Evolutionary conservation across 2,113 vertebrate species (phyloP), one percentile per base, ranked within the genome.

Genomic region (Narcine bancroftii): DNA sequence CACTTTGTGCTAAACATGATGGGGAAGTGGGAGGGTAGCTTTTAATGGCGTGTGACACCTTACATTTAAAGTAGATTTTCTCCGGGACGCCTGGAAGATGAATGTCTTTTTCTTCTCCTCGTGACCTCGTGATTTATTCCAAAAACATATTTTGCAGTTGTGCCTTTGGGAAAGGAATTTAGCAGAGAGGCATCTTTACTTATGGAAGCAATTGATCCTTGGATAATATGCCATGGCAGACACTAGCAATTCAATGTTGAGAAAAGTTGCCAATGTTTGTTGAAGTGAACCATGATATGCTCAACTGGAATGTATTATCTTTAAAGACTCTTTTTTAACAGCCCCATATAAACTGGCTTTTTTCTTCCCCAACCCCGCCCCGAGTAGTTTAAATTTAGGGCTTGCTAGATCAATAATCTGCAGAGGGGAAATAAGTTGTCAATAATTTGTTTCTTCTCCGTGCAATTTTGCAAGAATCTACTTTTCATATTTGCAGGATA

Each of bases 231-330:
- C 39, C 45, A 33, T 71, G 87, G 65, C 63, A 91, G 89, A 91
- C 36, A 24, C 21, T 66, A 65, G 42, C 65, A 47, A 69, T 91
- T 91, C 17, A 47, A 26, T 47, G 89, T 66, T 91, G 5, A 71
- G 89, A 47, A 66, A 91, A 69, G 36, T 91, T 69, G 63, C 42
- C 63, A 71, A 47, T 91, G 65, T 91, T 69, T 91, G 89, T 69
- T 91, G 89, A 63, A 24, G 65, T 71, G 89, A 91, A 91, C 89
- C 71, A 15, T 91, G 89, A 69, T 91, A 42, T 9, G 89, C 89
- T 91, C 63, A 91, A 65, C 89, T 91, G 89, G 89, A 91, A 69
- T 69, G 63, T 36, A 91, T 91, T 69, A 91, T 91, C 89, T 91
- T 91, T 65, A 91, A 91, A 91, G 89, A 39, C 65, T 19, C 81